Conservation (phyloP, 2,888 invertebrate species). For the Blomia tropicalis region DNA sequence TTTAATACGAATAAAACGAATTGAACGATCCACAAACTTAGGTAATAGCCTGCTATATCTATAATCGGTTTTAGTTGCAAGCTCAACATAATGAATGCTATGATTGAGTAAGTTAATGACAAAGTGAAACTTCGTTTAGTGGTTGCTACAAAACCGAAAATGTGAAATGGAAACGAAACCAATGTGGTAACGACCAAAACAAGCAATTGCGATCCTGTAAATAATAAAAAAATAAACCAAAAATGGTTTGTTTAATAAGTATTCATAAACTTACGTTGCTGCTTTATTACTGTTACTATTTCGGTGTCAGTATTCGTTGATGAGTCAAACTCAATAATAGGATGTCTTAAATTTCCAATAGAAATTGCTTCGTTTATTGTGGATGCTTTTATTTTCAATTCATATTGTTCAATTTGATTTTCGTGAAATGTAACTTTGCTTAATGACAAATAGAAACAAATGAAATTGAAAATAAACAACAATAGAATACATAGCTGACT, state of each 20-base stretch:
- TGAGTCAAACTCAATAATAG: too few relatives aligned
- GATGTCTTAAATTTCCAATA: too few relatives aligned
- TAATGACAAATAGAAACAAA: not conserved
- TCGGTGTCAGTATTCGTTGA: too few relatives aligned
- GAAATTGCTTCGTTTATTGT: too few relatives aligned
- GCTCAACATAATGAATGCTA: not conserved
- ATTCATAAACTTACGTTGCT: not conserved
- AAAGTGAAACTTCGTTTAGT: not conserved
- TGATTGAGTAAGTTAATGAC: not conserved
- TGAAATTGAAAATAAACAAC: not conserved
- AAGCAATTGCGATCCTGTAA: constrained; percentile 4
- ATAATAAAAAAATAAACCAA: not conserved
- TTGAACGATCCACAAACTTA: not conserved
- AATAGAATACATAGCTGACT: not conserved
- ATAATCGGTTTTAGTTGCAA: not conserved
- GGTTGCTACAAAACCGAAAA: constrained; percentile 2
- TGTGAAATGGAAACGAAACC: not conserved
- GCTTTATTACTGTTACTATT: not conserved
- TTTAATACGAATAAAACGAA: not conserved
- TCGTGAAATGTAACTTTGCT: not conserved
- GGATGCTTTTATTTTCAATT: too few relatives aligned
- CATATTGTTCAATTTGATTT: not conserved
- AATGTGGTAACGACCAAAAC: not conserved
- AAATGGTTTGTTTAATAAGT: not conserved
- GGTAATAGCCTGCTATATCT: not conserved